Evolutionary conservation across 2,888 invertebrate species (phyloP).

Genomic region (Psococerastis gibbosa): DNA sequence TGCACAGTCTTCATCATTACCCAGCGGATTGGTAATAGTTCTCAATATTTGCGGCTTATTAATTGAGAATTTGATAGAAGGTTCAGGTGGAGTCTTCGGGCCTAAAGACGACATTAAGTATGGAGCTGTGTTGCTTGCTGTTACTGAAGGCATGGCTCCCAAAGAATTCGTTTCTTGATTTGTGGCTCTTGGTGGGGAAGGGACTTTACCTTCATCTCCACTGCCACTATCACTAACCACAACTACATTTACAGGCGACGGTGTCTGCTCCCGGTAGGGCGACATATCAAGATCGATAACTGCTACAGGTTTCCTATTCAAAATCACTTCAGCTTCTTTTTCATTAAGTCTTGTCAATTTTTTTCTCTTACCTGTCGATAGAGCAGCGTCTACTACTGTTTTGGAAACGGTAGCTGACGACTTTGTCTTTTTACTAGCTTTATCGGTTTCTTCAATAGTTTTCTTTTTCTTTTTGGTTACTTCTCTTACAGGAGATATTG

Average conservation of each 20-base stretch:
- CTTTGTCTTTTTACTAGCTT: slow-evolving; percentile 22
- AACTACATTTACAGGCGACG: slow-evolving; percentile 63
- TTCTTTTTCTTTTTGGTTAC: slow-evolving; percentile 21
- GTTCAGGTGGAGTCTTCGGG: slow-evolving; percentile 58
- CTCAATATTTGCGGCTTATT: slow-evolving; percentile 34
- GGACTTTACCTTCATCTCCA: slow-evolving; percentile 17
- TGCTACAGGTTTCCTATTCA: slow-evolving; percentile 53
- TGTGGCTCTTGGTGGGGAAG: slow-evolving; percentile 9
- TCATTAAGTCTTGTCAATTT: slow-evolving; percentile 18
- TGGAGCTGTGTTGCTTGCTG: not conserved
- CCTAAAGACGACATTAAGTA: slow-evolving; percentile 24
- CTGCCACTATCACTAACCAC: slow-evolving; percentile 67
- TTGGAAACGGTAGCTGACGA: slow-evolving; percentile 18
- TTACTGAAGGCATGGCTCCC: slow-evolving; percentile 7
- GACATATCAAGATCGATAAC: slow-evolving; percentile 72
- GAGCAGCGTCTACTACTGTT: slow-evolving; percentile 7
- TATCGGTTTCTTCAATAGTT: slow-evolving; percentile 21
- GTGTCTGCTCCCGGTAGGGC: slow-evolving; percentile 64
- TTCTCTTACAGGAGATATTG: slow-evolving; percentile 15
- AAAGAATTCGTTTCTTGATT: slow-evolving; percentile 16
- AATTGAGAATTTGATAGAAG: slow-evolving; percentile 44
- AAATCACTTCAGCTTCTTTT: slow-evolving; percentile 23
- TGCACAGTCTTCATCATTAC: slow-evolving; percentile 29
- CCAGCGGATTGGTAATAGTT: slow-evolving; percentile 37
- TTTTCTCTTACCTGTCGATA: slow-evolving; percentile 10